phyloP scores from a whole-genome alignment of 2,888 invertebrate genomes.

The Drosophila differens region DNA sequence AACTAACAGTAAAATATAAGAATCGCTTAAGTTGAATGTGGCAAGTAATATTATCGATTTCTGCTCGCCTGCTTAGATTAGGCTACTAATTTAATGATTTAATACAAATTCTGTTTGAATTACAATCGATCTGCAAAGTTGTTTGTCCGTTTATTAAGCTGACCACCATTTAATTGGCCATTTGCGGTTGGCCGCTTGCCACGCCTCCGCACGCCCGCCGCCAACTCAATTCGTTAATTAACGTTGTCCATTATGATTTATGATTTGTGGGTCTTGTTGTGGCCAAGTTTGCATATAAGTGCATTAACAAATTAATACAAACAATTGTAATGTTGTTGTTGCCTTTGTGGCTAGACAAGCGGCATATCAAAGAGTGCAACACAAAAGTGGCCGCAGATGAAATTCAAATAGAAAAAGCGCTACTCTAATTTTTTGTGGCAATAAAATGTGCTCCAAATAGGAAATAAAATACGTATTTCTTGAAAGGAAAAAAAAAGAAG shows the following conservation, averaged over 20 bases:
- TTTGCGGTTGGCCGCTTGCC: conserved; percentile 56
- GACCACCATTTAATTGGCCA: conserved; percentile 27
- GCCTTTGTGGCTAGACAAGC: conserved; percentile 1
- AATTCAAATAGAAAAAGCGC: conserved; percentile 2
- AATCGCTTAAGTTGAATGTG: no score
- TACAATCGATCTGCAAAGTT: conserved; percentile 5
- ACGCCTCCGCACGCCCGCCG: conserved; percentile 16
- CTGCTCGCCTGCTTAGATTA: no score
- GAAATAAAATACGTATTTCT: background rate
- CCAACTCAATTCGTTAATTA: conserved; percentile 65
- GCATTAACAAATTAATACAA: conserved; percentile 40
- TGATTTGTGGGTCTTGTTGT: conserved; percentile 20
- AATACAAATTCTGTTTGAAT: background rate
- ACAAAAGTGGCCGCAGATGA: background rate
- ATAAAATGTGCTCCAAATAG: conserved; percentile 7
- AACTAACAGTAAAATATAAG: background rate
- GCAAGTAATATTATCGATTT: no score
- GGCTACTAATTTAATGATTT: background rate
- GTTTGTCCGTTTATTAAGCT: conserved; percentile 1
- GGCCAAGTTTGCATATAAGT: conserved; percentile 38
- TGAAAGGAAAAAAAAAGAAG: background rate
- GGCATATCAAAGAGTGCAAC: conserved; percentile 11
- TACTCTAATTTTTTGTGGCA: background rate
- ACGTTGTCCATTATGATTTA: conserved; percentile 31
- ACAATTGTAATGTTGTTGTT: background rate